Percentiles rank a stretch among this genome's conserved stretches.
Evolutionary conservation across 2,888 invertebrate genomes (phyloP).

Genomic region (Eupithecia abbreviata): DNA sequence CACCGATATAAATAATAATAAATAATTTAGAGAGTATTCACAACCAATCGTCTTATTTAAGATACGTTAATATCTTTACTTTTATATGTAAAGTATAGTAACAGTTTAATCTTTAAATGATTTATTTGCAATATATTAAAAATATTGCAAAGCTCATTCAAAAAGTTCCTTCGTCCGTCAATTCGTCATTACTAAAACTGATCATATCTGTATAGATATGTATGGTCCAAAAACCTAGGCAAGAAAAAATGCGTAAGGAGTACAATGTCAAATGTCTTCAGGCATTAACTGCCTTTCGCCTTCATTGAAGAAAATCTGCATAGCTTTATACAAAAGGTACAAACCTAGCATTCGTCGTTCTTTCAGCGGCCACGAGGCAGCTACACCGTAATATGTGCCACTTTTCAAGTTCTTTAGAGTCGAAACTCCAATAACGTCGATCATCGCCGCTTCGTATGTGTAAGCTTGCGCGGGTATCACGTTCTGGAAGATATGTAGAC

Average conservation of each 20-base stretch:
- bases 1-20: constrained; percentile 35
- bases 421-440: constrained; percentile 89
- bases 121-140: not conserved
- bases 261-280: constrained; percentile 76
- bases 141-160: not conserved
- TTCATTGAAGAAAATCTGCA: constrained; percentile 92
- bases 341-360: constrained; percentile 90
- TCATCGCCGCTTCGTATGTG: constrained; percentile 97
- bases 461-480: constrained; percentile 95
- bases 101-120: not conserved
- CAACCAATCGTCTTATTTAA: constrained; percentile 43
- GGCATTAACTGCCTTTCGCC: constrained; percentile 95
- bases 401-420: constrained; percentile 86
- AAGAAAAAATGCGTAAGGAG: not conserved
- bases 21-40: constrained; percentile 46
- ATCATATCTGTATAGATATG: not conserved
- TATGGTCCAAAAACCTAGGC: not conserved
- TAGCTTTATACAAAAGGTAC: constrained; percentile 90
- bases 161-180: not conserved
- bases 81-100: not conserved
- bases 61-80: not conserved
- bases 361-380: constrained; percentile 88
- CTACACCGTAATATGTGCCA: constrained; percentile 93
- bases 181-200: not conserved
- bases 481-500: constrained; percentile 95